Evolutionary conservation across 2,797 vertebrate genomes (phyloP).

Genomic region (Coilia nasus): DNA sequence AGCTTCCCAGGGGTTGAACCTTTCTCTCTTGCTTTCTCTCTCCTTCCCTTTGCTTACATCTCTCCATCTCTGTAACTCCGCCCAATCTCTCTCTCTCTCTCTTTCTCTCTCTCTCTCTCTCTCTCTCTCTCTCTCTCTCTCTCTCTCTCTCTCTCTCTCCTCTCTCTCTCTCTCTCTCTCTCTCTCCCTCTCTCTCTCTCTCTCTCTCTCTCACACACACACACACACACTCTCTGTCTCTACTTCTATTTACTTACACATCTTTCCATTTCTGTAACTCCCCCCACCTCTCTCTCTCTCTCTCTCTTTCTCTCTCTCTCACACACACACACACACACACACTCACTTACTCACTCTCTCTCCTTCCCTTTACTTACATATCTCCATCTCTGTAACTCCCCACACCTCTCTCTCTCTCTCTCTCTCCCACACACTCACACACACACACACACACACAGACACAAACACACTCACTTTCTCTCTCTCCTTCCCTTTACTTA

Average conservation of each 20-base stretch:
- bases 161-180: not conserved
- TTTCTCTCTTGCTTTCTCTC: constrained; percentile 7
- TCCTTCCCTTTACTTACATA: not conserved
- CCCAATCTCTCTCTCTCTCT: not conserved
- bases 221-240: constrained; percentile 8
- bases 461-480: no score
- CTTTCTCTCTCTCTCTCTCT: no score
- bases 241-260: not conserved
- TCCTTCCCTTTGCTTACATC: not conserved
- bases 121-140: not conserved
- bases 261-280: not conserved
- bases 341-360: constrained; percentile 13
- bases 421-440: no score
- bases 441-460: no score
- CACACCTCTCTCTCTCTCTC: not conserved
- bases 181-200: not conserved
- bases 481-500: not conserved
- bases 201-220: not conserved
- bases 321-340: no score
- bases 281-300: not conserved
- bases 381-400: not conserved
- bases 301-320: no score
- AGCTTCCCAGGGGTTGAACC: constrained; percentile 7
- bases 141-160: not conserved
- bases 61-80: not conserved